Evolutionary conservation across 2,797 vertebrate species (phyloP), one percentile per base, ranked within the genome.

Genomic region (Parauchenoglanis ngamensis): DNA sequence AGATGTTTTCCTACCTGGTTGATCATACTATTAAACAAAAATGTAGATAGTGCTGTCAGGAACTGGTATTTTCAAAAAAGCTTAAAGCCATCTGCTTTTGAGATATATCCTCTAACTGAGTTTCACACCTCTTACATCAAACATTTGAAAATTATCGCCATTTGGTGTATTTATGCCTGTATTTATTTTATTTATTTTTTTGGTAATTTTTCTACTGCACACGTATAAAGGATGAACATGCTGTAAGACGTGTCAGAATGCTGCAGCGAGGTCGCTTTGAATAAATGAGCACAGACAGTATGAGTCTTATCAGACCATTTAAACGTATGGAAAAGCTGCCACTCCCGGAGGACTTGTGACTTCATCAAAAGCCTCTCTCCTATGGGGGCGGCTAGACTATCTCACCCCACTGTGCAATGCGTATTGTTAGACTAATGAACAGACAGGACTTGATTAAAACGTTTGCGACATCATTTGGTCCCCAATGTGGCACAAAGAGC

Each of bases 381-480:
- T 94, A 89, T 46, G 80, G 91, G 93, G 90, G 67, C 68, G 75
- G 44, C 35, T 57, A 81, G 70, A 88, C 75, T 85, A 82, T 92
- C 93, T 90, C 92, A 85, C 88, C 90, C 93, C 92, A 59, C 92
- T 90, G 93, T 90, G 90, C 75, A 93, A 91, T 91, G 87, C 91
- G 91, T 90, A 92, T 93, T 94, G 92, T 94, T 96, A 96, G 96
- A 94, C 95, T 95, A 94, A 95, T 95, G 94, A 96, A 96, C 94
- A 95, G 91, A 91, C 92, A 93, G 94, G 94, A 96, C 96, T 96
- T 95, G 94, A 96, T 96, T 95, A 95, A 94, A 95, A 93, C 88
- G 94, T 96, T 96, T 96, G 93, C 92, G 95, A 95, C 93, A 96
- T 94, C 89, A 88, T 96, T 96, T 96, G 92, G 93, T 92, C 92